These are phyloP conservation scores for Mormyrops boulengeri DNA, from an alignment of 2,797 vertebrate species.

Conservation along the genomic window DNA sequence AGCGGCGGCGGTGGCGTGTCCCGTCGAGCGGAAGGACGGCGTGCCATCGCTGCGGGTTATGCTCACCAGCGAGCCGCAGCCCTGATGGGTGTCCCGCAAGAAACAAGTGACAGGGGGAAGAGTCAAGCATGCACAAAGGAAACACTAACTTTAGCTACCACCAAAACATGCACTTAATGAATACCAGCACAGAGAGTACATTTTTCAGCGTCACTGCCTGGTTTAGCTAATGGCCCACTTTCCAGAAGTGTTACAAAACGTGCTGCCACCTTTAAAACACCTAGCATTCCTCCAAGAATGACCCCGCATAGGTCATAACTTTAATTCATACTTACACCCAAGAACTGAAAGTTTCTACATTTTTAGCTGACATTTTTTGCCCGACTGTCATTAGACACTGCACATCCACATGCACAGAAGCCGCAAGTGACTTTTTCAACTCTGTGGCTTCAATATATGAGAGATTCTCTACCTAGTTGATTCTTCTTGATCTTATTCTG, in stretches of 20 bases:
- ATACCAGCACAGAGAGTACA: background rate
- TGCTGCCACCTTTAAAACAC: background rate
- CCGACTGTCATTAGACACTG: background rate
- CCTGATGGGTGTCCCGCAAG: slow-evolving; percentile 54
- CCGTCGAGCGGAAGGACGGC: slow-evolving; percentile 82
- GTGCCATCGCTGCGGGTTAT: slow-evolving; percentile 84
- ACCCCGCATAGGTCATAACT: background rate
- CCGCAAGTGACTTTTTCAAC: background rate
- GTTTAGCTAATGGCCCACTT: slow-evolving; percentile 3
- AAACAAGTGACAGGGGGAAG: background rate
- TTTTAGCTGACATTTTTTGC: background rate
- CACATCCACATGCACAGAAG: background rate
- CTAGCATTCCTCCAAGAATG: background rate
- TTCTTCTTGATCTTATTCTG: background rate
- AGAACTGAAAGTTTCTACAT: background rate
- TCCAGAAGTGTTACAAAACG: background rate
- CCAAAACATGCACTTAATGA: background rate
- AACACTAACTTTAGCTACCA: background rate
- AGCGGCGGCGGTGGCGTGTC: slow-evolving; percentile 74
- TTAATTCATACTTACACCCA: background rate
- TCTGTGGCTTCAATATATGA: background rate
- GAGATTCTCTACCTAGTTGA: background rate
- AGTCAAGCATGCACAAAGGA: background rate
- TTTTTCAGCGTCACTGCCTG: background rate
- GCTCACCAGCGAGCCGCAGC: slow-evolving; percentile 87